phyloP scores from a whole-genome alignment of 2,797 vertebrate species.

The Prionace glauca region DNA sequence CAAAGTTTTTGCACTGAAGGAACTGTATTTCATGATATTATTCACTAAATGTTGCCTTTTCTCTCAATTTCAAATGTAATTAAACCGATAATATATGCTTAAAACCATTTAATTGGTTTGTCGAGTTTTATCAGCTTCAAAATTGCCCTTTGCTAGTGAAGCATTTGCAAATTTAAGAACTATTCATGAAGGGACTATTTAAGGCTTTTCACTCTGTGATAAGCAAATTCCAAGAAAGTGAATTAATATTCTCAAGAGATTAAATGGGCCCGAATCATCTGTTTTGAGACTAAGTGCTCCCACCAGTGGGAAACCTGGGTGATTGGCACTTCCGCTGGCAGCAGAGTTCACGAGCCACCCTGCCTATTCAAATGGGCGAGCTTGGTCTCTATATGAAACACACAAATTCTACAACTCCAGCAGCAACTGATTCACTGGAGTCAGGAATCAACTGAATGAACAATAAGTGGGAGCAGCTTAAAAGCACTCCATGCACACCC shows the following conservation, averaged over 20 bases:
- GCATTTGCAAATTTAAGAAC: not conserved
- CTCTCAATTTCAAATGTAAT: not conserved
- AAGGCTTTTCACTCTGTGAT: not conserved
- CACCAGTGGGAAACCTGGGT: not conserved
- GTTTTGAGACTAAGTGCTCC: not conserved
- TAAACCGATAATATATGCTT: not conserved
- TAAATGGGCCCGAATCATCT: not conserved
- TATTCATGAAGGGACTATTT: not conserved
- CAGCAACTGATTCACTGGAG: no score
- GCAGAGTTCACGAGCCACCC: no score
- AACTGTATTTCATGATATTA: not conserved
- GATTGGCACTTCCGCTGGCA: no score
- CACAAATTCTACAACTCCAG: no score
- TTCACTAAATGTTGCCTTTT: not conserved
- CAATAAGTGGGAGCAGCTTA: no score
- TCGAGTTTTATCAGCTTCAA: constrained; percentile 7
- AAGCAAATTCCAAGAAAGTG: not conserved
- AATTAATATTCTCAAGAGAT: not conserved
- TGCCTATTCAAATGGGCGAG: no score
- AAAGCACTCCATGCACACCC: no score
- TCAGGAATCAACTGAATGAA: no score
- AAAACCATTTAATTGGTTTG: not conserved
- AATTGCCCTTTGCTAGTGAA: not conserved
- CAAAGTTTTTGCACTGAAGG: not conserved
- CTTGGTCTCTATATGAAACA: no score